These are phyloP conservation scores for Tragelaphus eurycerus DNA, from an alignment of 2,797 vertebrate genomes.

Conservation along the genomic window DNA sequence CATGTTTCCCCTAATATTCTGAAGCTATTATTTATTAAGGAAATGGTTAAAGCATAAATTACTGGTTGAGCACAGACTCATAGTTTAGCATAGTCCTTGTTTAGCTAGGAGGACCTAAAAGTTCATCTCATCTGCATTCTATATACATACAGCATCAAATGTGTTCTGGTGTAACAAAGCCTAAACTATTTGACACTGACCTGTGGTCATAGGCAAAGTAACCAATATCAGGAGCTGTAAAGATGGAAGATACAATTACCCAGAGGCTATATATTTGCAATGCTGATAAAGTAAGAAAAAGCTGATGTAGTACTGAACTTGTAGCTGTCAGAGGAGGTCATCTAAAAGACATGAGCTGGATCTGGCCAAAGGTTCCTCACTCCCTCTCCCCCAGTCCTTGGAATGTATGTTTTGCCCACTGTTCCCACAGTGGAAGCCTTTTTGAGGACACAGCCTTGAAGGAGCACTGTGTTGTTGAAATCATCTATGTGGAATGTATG, in stretches of 20 bases:
- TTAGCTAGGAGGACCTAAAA: not conserved
- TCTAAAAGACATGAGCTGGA: not conserved
- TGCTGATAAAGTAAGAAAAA: not conserved
- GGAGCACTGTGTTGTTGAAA: not conserved
- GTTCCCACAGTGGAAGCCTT: not conserved
- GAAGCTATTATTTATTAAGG: not conserved
- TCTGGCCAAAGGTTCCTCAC: not conserved
- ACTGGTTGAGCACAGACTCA: not conserved
- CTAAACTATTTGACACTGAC: not conserved
- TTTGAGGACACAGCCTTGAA: not conserved
- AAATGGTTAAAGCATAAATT: not conserved
- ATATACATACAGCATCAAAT: not conserved
- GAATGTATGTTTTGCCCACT: not conserved
- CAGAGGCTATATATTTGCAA: not conserved
- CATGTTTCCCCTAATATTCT: not conserved
- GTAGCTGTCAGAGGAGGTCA: not conserved
- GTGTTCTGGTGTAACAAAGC: not conserved
- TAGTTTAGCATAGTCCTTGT: not conserved
- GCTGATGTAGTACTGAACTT: not conserved
- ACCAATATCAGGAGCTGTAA: not conserved
- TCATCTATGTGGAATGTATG: not conserved
- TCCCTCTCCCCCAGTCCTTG: not conserved
- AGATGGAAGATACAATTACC: not conserved
- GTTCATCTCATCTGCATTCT: not conserved
- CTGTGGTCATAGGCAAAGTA: not conserved